These are phyloP conservation scores for Prinia subflava DNA, from an alignment of 2,113 vertebrate species.

Conservation along the genomic window DNA sequence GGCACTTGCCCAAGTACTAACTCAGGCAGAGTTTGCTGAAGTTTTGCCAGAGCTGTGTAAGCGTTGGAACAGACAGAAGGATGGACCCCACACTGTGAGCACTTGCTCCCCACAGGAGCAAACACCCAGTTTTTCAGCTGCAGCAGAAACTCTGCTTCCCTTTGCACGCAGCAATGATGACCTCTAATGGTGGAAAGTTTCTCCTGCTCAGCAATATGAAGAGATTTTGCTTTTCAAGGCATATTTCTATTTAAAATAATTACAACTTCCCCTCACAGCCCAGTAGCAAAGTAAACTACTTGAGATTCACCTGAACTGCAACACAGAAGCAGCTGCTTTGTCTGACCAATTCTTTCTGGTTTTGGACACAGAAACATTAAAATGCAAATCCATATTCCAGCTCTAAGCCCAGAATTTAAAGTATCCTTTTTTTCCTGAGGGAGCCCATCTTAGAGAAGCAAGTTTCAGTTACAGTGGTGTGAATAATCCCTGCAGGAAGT, in stretches of 20 bases:
- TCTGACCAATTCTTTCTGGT: neutral
- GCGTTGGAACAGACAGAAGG: neutral
- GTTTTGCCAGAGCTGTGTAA: neutral
- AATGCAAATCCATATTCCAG: neutral
- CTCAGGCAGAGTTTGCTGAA: neutral
- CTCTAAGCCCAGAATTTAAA: neutral
- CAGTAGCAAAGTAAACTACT: neutral
- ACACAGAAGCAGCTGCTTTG: neutral
- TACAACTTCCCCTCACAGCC: neutral
- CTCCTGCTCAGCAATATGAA: neutral
- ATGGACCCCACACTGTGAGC: neutral
- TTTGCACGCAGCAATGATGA: slow-evolving; percentile 22
- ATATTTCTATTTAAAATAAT: neutral
- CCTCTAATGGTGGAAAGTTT: slow-evolving; percentile 40
- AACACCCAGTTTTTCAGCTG: neutral
- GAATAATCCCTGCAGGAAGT: neutral
- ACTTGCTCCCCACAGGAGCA: neutral
- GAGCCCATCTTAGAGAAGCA: neutral
- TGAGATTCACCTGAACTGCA: neutral
- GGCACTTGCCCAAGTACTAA: neutral
- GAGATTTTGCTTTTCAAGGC: neutral
- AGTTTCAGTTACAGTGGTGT: neutral
- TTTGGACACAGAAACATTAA: neutral
- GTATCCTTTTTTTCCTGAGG: neutral
- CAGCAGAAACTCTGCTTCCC: neutral